Evolutionary conservation across 2,888 invertebrate species (phyloP).

Genomic region (Globia sparganii): DNA sequence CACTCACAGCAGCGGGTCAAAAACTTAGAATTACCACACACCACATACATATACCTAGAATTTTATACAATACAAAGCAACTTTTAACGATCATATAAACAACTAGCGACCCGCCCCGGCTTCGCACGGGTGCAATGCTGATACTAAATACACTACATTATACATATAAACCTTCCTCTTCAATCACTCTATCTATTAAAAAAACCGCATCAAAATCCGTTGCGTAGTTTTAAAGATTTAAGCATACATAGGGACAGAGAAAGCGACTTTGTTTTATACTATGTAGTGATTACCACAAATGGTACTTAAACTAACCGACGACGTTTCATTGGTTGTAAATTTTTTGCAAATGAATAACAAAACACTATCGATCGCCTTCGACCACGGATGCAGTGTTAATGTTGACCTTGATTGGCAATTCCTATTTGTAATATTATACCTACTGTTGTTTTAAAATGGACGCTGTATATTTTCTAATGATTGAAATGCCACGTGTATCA

Average conservation of each 20-base stretch:
- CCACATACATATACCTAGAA: background rate
- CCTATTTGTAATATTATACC: background rate
- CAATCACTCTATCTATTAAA: too few species aligned
- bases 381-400: slow-evolving; percentile 16
- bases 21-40: too few species aligned
- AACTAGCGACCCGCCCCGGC: too few species aligned
- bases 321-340: slow-evolving; percentile 6
- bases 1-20: background rate
- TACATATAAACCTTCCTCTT: too few species aligned
- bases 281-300: background rate
- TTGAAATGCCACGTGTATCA: background rate
- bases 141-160: too few species aligned
- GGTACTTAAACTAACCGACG: background rate
- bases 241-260: too few species aligned
- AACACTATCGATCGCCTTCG: slow-evolving; percentile 19
- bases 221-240: too few species aligned
- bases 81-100: background rate
- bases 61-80: background rate
- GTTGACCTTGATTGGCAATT: slow-evolving; percentile 12
- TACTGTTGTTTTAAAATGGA: slow-evolving; percentile 7
- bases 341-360: slow-evolving; percentile 24
- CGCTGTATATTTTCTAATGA: background rate
- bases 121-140: too few species aligned
- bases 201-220: too few species aligned
- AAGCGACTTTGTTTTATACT: too few species aligned